Base-by-base conservation (phyloP, 2,113 vertebrate species). In the Pungitius pungitius region DNA sequence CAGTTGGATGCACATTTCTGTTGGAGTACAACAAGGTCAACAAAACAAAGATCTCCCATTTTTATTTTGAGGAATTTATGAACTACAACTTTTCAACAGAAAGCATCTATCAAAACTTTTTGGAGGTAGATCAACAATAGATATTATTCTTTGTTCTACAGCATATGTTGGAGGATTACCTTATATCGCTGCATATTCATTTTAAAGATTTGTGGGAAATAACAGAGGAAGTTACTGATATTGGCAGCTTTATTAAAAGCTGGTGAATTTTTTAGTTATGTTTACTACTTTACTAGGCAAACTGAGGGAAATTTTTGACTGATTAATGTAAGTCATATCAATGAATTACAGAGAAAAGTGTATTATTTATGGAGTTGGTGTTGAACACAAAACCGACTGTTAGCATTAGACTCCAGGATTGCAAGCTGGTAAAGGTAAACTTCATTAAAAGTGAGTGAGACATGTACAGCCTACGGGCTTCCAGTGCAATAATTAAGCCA, bases 391-490 rank as follows among this genome's bases (percentile, higher is more conserved):
- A 22, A n/a, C 1, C 56, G 77, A 30, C 30, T 30, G 30, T 30
- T 30, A 30, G 30, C 30, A 30, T 5, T 20, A 59, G 55, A 69
- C 58, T 73, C 30, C 49, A 39, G 61, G 61, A 55, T 61, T 61
- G 45, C 57, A 69, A 58, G 58, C 74, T 56, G 59, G 57, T 65
- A 45, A 69, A 84, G 70, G 74, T 80, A 87, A 78, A 88, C 84
- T 72, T 88, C 80, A 85, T 89, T 67, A 84, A 72, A 43, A 66
- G 27, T 22, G 63, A 49, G 66, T 63, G 69, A 68, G 82, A 85
- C 80, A 82, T 68, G 75, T 68, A 67, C 60, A 37, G 75, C 81
- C 88, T 87, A 73, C 43, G 57, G 83, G 83, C 83, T 80, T 88
- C 78, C 61, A 55, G 24, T 17, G 8, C 39, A 70, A 56, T 86